phyloP scores from a whole-genome alignment of 2,797 vertebrate genomes.

The Acomys russatus region DNA sequence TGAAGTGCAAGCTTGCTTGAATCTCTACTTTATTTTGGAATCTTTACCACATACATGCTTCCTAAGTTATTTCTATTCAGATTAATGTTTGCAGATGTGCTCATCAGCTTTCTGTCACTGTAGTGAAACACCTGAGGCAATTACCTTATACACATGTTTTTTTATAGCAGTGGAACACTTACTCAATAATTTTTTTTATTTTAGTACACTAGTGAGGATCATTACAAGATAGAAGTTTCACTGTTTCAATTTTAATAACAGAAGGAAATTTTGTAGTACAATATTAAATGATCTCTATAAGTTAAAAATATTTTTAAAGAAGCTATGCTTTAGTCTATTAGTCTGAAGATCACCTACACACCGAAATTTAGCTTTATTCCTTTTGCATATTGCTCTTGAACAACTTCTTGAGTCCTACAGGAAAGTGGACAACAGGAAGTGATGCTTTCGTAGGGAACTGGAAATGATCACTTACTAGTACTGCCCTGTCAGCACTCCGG shows the following conservation, averaged over 20 bases:
- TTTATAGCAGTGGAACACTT: not conserved
- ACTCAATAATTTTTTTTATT: not conserved
- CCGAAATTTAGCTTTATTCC: not conserved
- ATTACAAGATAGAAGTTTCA: not conserved
- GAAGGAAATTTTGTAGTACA: not conserved
- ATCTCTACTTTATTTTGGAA: not conserved
- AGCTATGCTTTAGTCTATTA: not conserved
- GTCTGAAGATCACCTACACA: not conserved
- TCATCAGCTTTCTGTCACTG: not conserved
- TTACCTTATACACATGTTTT: not conserved
- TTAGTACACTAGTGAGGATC: not conserved
- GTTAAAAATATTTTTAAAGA: not conserved
- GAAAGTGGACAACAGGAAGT: not conserved
- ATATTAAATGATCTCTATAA: not conserved
- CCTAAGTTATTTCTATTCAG: not conserved
- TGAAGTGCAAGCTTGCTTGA: not conserved
- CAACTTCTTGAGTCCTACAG: too few relatives aligned
- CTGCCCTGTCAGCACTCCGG: not conserved
- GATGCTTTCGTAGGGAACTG: not conserved
- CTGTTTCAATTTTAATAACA: not conserved
- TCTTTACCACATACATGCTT: not conserved
- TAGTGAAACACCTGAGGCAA: conserved; percentile 8
- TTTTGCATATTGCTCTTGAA: not conserved
- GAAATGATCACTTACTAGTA: not conserved
- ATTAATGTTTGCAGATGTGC: not conserved